phyloP scores from a whole-genome alignment of 2,888 invertebrate genomes.

The Morinoia aosen region DNA sequence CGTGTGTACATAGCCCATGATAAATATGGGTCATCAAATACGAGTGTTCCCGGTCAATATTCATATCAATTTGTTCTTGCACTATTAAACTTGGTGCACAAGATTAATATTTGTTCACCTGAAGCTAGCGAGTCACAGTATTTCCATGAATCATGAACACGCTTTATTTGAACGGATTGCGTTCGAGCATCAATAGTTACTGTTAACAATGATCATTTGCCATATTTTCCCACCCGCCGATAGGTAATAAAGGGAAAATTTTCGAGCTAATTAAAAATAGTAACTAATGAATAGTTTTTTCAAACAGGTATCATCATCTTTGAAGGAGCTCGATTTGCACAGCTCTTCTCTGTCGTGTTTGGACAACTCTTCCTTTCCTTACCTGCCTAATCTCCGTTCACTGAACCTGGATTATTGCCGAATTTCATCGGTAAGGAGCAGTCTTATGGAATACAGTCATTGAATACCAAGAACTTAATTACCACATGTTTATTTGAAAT shows the following conservation, averaged over 20 bases:
- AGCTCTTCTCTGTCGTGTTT: conserved; percentile 59
- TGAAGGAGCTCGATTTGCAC: conserved; percentile 58
- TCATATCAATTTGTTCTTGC: not conserved
- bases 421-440: conserved; percentile 56
- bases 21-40: not conserved
- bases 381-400: conserved; percentile 44
- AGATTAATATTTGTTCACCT: not conserved
- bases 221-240: not conserved
- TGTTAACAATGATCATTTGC: not conserved
- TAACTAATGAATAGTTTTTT: not conserved
- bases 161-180: not conserved
- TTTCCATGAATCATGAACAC: not conserved
- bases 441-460: not conserved
- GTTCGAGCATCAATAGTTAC: not conserved
- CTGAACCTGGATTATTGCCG: conserved; percentile 61
- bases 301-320: conserved; percentile 53
- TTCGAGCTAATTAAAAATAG: not conserved
- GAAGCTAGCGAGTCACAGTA: not conserved
- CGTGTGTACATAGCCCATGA: not conserved
- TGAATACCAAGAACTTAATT: not conserved
- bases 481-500: not conserved
- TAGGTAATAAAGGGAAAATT: not conserved
- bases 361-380: conserved; percentile 61
- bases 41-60: not conserved
- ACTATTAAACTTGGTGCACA: not conserved